A percentile compares a stretch with the other conserved stretches of the same genome.
Evolutionary conservation across 2,888 invertebrate species (phyloP).

Genomic region (Eristalinus sepulchralis): DNA sequence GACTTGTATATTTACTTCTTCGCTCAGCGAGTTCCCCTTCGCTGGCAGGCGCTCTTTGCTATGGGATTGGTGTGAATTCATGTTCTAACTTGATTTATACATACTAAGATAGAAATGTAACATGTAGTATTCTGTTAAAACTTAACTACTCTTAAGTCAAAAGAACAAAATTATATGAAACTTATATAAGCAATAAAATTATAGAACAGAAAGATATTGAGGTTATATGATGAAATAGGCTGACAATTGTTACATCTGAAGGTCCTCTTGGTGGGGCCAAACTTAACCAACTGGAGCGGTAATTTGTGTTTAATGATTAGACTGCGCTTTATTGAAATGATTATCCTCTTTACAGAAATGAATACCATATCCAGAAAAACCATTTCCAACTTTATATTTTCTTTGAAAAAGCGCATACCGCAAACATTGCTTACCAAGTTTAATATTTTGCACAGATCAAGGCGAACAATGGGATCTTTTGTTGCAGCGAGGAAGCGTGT

Average conservation of each 20-base stretch:
- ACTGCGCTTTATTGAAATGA: no score
- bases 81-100: neutral
- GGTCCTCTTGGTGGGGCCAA: neutral
- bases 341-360: no score
- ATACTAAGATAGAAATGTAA: neutral
- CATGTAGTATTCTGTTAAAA: neutral
- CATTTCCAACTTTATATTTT: no score
- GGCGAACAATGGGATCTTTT: no score
- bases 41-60: constrained; percentile 3
- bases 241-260: no score
- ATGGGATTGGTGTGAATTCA: constrained; percentile 13
- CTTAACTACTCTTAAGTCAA: constrained; percentile 21
- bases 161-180: constrained; percentile 35
- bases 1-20: constrained; percentile 61
- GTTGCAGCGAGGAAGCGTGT: no score
- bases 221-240: neutral
- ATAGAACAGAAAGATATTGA: neutral
- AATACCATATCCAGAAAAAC: no score
- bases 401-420: no score
- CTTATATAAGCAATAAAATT: constrained; percentile 17
- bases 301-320: no score
- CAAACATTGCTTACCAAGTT: no score
- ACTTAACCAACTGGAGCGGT: no score
- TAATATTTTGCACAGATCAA: no score
- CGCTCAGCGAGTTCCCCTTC: constrained; percentile 31